Evolutionary conservation across 2,113 vertebrate genomes (phyloP).

Genomic region (Bagarius yarrelli): DNA sequence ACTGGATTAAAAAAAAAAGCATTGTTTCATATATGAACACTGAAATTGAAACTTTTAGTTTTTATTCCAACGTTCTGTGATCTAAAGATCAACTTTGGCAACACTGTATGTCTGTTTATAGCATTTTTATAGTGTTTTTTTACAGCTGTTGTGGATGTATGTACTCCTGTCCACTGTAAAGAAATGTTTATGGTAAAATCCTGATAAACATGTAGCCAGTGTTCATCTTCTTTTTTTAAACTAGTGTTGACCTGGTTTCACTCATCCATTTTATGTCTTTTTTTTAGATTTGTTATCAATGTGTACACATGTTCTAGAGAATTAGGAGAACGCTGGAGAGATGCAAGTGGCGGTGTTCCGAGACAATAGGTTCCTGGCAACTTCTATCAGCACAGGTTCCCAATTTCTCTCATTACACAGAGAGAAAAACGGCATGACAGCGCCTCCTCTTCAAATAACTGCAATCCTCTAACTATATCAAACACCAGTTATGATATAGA

Average conservation of each 20-base stretch:
- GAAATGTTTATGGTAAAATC: constrained; percentile 41
- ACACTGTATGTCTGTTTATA: constrained; percentile 21
- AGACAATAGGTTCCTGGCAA: background rate
- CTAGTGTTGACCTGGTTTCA: background rate
- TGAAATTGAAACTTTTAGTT: constrained; percentile 15
- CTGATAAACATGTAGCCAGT: constrained; percentile 40
- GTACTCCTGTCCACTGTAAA: constrained; percentile 33
- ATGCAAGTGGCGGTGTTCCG: background rate
- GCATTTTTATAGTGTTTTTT: constrained; percentile 32
- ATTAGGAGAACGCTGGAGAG: no score
- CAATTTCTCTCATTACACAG: no score
- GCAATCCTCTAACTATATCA: no score
- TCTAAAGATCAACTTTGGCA: constrained; percentile 16
- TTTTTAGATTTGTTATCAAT: background rate
- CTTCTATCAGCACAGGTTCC: background rate
- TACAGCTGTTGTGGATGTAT: constrained; percentile 30
- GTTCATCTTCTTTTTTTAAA: constrained; percentile 14
- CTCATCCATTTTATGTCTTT: background rate
- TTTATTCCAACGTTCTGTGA: constrained; percentile 4
- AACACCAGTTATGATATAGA: no score
- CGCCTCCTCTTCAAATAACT: background rate
- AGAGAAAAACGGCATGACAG: background rate
- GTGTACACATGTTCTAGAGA: background rate
- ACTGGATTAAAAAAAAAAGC: background rate
- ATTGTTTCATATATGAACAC: constrained; percentile 18